Base-by-base conservation (phyloP, 2,888 invertebrate genomes). In the Catocala nupta region DNA sequence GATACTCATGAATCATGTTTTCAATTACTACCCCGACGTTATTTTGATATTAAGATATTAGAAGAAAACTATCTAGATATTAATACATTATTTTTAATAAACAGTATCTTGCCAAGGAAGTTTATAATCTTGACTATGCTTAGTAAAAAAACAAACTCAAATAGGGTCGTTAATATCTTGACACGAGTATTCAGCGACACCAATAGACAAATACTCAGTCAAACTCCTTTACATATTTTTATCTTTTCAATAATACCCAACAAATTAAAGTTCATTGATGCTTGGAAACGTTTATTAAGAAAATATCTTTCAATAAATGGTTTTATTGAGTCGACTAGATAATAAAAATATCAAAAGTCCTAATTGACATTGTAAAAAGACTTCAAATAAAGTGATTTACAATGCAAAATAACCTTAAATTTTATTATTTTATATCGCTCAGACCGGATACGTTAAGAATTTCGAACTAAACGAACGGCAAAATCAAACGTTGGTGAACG, bases 31-130 rank as follows among this genome's bases (percentile, higher is more conserved):
- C 47, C 53, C 52, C 8, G 55, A 25, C 39, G 44, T 7, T 77
- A 67, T 73, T 77, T 65, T 68, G 68, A 66, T 73, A 71, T 71
- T 56, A 60, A 73, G 66, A 64, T 71, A 68, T 73, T 62, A 73
- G 43, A 44, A 57, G 11, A 47, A 59, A 44, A 66, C 39, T 52
- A 48, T 48, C 25, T 48, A 25, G 25, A 25, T 25, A 25, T 16
- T 16, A 16, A 16, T 8, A 16, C 0, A 13, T 48, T 8, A 11
- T 13, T 5, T 0, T 47, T 7, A 8, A 6, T 47, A 47, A 11
- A 13, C 11, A 52, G 34, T 13, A 52, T 34, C 13, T 13, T 36
- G 36, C 51, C 8, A 39, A 7, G 9, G 4, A 7, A 7, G 4
- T 8, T 5, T 39, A 7, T 8, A 8, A 9, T 39, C 4, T 9